Base-by-base conservation (phyloP, 2,113 vertebrate species). In the Chloroceryle aenea region DNA sequence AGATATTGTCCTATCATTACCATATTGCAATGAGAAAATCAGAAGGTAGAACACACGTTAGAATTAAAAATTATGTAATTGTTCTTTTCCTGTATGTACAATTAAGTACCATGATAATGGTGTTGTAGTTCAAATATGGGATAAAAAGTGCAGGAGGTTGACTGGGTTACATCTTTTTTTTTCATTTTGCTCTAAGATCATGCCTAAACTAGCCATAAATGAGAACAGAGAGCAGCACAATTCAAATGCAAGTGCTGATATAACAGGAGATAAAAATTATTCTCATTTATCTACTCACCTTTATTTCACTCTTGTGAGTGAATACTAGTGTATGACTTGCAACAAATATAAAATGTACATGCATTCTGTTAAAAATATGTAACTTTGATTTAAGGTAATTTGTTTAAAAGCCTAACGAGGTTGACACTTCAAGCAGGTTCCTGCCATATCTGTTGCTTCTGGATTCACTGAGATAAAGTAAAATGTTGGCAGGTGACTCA, bases 281-380 rank as follows among this genome's bases (percentile, higher is more conserved):
- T 17, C 7, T 81, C 16, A 34, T 47, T 90, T 90, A 25, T 71
- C 52, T 47, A 32, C 56, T 85, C 53, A 93, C 93, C 42, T 94
- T 91, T 96, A 91, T 95, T 96, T 96, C 82, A 85, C 25, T 75
- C 34, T 92, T 36, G 10, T 59, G 61, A 95, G 77, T 32, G 17
- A 80, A 75, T 79, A 78, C n/a, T 75, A 76, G 87, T n/a, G 29
- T 72, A 73, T 68, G 47, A 69, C 62, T 96, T 86, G 36, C 23
- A 93, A 92, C 81, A 87, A 95, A 94, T 84, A 87, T 66, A 78
- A 94, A 91, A 94, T 87, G 6, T 32, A 43, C 78, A 36, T 72
- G 73, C 29, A 90, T 93, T 87, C 94, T 97, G 62, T 85, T 97
- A 95, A 97, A 96, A 96, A 95, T 89, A 93, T 36, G 17, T 91